Evolutionary conservation across 53 echinoderm and acorn worm species (phyloP).

Genomic region (Luidia sarsii): DNA sequence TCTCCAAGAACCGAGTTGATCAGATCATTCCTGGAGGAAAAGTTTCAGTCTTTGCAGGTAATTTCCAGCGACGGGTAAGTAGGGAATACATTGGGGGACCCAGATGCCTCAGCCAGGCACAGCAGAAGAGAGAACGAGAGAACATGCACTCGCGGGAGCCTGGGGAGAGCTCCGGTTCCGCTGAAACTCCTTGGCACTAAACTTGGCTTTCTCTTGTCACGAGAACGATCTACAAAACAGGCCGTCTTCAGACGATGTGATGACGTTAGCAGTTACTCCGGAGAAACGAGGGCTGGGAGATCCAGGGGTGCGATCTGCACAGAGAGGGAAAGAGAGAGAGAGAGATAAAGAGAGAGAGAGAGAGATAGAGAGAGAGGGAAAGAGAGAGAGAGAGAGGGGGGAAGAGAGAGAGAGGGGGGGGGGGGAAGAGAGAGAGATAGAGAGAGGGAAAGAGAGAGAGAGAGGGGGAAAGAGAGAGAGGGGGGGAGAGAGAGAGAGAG

Average conservation of each 20-base stretch:
- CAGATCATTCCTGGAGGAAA: neutral
- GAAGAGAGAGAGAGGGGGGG: neutral
- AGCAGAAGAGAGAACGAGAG: neutral
- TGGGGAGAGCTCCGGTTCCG: too few relatives aligned
- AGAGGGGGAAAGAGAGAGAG: too few relatives aligned
- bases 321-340: conserved; percentile 5
- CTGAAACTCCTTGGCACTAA: neutral
- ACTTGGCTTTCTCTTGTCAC: neutral
- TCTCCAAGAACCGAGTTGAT: too few relatives aligned
- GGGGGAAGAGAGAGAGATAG: neutral
- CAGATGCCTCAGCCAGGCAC: neutral
- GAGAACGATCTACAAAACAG: conserved; percentile 1
- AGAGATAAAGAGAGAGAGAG: too few relatives aligned
- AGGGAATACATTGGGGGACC: neutral
- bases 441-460: too few relatives aligned
- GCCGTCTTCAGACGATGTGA: neutral
- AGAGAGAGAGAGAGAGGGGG: neutral
- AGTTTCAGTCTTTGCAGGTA: neutral
- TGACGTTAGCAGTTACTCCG: conserved; percentile 5
- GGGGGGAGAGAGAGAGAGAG: too few relatives aligned
- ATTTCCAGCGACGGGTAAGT: neutral
- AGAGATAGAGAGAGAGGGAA: too few relatives aligned
- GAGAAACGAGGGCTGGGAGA: neutral
- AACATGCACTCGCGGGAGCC: neutral
- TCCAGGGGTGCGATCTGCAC: neutral